Conservation (phyloP, 2,888 invertebrate species). For the Apotomis capreana region DNA sequence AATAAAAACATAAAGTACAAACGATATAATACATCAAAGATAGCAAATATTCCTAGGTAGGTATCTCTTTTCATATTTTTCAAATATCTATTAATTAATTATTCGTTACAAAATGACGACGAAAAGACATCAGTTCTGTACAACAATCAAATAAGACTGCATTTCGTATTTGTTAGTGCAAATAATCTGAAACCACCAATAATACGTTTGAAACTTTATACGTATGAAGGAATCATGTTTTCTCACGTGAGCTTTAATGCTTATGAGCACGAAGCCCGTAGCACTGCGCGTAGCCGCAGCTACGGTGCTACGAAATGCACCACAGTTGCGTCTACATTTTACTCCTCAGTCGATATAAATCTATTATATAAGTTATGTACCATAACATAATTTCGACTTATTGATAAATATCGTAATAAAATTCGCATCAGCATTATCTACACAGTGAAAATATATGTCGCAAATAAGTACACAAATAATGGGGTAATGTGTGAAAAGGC, state of each 20-base stretch:
- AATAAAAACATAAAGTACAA: too few species aligned
- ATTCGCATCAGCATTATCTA: conserved; percentile 28
- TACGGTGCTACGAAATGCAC: conserved; percentile 45
- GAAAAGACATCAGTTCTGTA: too few species aligned
- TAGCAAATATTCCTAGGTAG: too few species aligned
- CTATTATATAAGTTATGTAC: background rate
- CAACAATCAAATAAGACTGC: too few species aligned
- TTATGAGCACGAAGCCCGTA: conserved; percentile 40
- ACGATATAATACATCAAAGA: too few species aligned
- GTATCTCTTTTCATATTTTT: too few species aligned
- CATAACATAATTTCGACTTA: background rate
- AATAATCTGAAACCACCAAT: too few species aligned
- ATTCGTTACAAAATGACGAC: too few species aligned
- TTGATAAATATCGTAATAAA: conserved; percentile 1
- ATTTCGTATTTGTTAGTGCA: too few species aligned
- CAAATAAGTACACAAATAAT: conserved; percentile 10
- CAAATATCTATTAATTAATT: too few species aligned
- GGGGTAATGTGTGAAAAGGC: conserved; percentile 12
- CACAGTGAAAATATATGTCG: background rate
- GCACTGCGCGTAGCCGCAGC: conserved; percentile 52
- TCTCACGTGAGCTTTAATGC: background rate
- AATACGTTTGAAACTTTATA: background rate
- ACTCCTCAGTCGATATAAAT: background rate
- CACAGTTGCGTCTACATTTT: conserved; percentile 14
- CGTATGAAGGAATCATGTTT: background rate